Base-by-base conservation (phyloP, 2,888 invertebrate species). In the Liopterus haemorrhoidalis region DNA sequence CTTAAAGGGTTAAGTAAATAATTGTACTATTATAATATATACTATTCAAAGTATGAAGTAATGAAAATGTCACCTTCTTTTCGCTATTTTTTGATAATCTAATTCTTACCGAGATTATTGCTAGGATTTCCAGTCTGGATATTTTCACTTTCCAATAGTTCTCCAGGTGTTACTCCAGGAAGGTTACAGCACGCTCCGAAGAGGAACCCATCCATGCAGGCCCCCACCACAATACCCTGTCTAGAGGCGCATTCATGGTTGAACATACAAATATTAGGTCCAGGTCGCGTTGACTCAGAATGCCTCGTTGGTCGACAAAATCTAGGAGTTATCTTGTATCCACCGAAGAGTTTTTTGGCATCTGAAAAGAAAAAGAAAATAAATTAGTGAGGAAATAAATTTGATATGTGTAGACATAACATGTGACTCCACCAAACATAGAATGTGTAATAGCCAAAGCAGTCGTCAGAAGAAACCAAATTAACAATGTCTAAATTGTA, bases 161-260 rank as follows among this genome's bases (percentile, higher is more conserved):
- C 71, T 57, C 64, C 59, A 18, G 45, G 31, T 12, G 66, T 65
- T 30, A 67, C 64, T 31, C 70, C 68, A 53, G 79, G 78, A 18
- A 90, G 73, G 59, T 85, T 83, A 60, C 92, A 93, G 65, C 92
- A 93, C 1, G 92, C 88, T 2, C 92, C 92, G 59, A 91, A 91
- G n/a, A 89, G 74, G 63, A 89, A 89, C 0, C 92, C 89, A 59
- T 92, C 91, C 83, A 91, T 88, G 61, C 92, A 93, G 1, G 91
- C 84, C 0, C 91, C 90, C 0, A 92, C 86, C 53, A 90, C 84
- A 61, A 84, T 80, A 0, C 92, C 92, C 0, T 79, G 79, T 50
- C 86, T 72, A 55, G 82, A 82, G 1, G 75, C 73, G 62, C 92
- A 92, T 63, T 92, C 90, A 60, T 89, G 88, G 69, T 92, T 91